Base-by-base conservation (phyloP, 2,888 invertebrate genomes). In the Hirtodrosophila duncani region DNA sequence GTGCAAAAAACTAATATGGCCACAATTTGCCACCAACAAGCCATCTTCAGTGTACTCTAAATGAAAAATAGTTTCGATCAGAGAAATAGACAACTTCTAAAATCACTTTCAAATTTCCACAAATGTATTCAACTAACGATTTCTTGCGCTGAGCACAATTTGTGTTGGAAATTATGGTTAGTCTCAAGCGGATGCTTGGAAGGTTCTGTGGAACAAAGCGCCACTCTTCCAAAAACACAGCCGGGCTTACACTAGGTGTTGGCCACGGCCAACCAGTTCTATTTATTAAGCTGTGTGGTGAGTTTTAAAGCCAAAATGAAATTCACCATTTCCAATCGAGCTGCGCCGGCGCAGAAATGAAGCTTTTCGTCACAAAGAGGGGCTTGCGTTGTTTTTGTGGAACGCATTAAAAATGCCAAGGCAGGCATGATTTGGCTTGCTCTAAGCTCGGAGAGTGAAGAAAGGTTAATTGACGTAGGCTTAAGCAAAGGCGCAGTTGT, bases 221-320 rank as follows among this genome's bases (percentile, higher is more conserved):
- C 45, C 82, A 86, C 85, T 86, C 83, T 79, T 79, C 82, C 83
- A 80, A 85, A n/a, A 83, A 86, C 84, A 86, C 85, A 84, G 86
- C 85, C 85, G 85, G 85, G 84, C 82, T 85, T 85, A 85, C 84
- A 87, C 87, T 87, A 87, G 86, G 86, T 87, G 87, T 86, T 87
- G 85, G 83, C 84, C 82, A 75, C 67, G 69, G 67, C 71, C 80
- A 82, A 81, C 83, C 81, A 83, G 87, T 86, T 86, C 87, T 87
- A 87, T 87, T 87, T 87, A 87, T 87, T 84, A 87, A 87, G 87
- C 84, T 80, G 81, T 78, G 84, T 84, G 86, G 86, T 84, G 82
- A 68, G 33, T 65, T 65, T 51, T 18, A 24, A 3, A 2, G 2
- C 14, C 10, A 3, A n/a, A n/a, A n/a, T 17, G 17, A n/a, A 42